phyloP scores from a whole-genome alignment of 2,113 vertebrate genomes.

The Thryonomys swinderianus region DNA sequence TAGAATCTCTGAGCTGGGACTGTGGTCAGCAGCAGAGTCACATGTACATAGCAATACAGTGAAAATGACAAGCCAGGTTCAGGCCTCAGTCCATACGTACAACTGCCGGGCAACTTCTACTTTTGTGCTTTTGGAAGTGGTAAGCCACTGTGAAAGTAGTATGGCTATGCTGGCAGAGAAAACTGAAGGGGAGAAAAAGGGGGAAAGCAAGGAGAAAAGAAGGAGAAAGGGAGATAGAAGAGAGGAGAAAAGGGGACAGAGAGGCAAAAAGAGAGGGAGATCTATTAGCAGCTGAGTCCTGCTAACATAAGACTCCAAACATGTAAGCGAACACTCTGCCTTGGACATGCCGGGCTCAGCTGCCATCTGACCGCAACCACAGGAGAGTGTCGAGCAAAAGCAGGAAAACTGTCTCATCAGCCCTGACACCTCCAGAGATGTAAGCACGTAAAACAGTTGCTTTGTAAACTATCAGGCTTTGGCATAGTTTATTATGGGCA shows the following conservation, averaged over 20 bases:
- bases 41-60: background rate
- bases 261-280: background rate
- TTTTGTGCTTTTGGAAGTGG: background rate
- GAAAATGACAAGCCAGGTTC: background rate
- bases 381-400: slow-evolving; percentile 31
- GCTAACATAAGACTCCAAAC: background rate
- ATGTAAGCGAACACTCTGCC: background rate
- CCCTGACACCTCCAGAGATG: background rate
- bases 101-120: background rate
- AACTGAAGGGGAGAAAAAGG: background rate
- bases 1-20: background rate
- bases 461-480: slow-evolving; percentile 1
- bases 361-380: slow-evolving; percentile 39
- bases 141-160: background rate
- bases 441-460: slow-evolving; percentile 43
- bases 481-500: slow-evolving; percentile 7
- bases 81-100: background rate
- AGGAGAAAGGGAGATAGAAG: background rate
- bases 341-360: background rate
- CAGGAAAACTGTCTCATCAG: background rate
- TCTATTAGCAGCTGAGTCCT: background rate
- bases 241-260: background rate
- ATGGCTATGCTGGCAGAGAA: background rate
- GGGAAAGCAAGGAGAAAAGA: background rate
- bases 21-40: background rate